Base-by-base conservation (phyloP, 23 tunicate genomes). In the Halocynthia aurantium region DNA sequence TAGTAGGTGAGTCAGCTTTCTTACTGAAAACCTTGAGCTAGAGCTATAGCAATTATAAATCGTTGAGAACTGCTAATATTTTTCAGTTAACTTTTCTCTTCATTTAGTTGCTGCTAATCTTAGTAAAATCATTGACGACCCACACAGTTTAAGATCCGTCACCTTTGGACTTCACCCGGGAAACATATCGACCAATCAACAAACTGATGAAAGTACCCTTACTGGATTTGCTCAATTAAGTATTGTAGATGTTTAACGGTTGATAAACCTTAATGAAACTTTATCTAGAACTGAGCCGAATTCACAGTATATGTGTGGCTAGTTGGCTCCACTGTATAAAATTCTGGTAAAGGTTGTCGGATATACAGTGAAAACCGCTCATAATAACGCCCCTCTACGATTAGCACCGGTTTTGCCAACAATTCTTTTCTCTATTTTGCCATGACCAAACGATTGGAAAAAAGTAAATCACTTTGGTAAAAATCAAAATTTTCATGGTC, bases 101-200 rank as follows among this genome's bases (percentile, higher is more conserved):
- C 52, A 51, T 81, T 52, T 87, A 91, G 97, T 91, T 82, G 97
- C 97, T 55, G 97, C 97, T 8, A 81, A 88, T 52, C 72, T 91
- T 15, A 78, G 83, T 44, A 86, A 91, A 69, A 75, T 91, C 58
- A 81, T 91, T 7, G 70, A 81, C 54, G 76, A 69, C 21, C 79
- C 61, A 50, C 63, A 54, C 0, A 50, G 67, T 6, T 74, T 55
- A 8, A 20, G 66, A 10, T 51, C 40, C 10, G 77, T 77, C 20
- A 77, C 78, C 11, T 85, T 91, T 60, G 76, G 82, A 17, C 97
- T 91, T 68, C 95, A 88, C 67, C 61, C 54, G 10, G 95, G 95
- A 6, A 50, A 50, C 21, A 67, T 90, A 55, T 51, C 69, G 0
- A 61, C 91, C n/a, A 85, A 85, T 64, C 80, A 91, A 69, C 77